Conservation (phyloP, 2,888 invertebrate genomes). For the Drosophila ustulata region DNA sequence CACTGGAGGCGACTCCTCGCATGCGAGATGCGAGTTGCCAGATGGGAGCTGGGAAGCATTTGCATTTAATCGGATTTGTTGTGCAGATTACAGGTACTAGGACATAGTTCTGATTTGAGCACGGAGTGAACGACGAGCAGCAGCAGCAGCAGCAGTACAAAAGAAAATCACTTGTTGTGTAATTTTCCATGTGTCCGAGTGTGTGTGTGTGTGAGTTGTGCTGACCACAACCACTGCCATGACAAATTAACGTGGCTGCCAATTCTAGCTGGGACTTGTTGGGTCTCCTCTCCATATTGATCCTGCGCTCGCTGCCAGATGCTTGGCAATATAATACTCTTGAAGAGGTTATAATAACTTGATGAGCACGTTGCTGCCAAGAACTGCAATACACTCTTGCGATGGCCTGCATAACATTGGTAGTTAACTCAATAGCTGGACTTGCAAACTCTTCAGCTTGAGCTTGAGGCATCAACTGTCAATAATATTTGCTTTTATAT, state of each 20-base stretch:
- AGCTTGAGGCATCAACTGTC: background rate
- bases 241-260: slow-evolving; percentile 76
- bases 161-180: slow-evolving; percentile 72
- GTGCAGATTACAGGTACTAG: slow-evolving; percentile 73
- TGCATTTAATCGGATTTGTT: slow-evolving; percentile 80
- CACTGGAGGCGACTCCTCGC: background rate
- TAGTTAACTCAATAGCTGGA: slow-evolving; percentile 5
- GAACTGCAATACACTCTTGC: slow-evolving; percentile 3
- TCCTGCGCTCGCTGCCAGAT: slow-evolving; percentile 42
- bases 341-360: slow-evolving; percentile 20
- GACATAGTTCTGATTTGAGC: slow-evolving; percentile 57
- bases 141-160: slow-evolving; percentile 18
- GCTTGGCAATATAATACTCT: slow-evolving; percentile 43
- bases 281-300: slow-evolving; percentile 41
- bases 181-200: slow-evolving; percentile 46
- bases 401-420: background rate
- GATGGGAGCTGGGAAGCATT: slow-evolving; percentile 50
- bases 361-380: slow-evolving; percentile 13
- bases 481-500: background rate
- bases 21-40: background rate
- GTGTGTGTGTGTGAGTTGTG: slow-evolving; percentile 17
- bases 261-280: slow-evolving; percentile 38
- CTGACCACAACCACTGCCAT: slow-evolving; percentile 62
- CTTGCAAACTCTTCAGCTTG: slow-evolving; percentile 1
- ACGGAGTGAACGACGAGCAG: slow-evolving; percentile 20